phyloP scores from a whole-genome alignment of 2,888 invertebrate genomes.

The Formica aserva region DNA sequence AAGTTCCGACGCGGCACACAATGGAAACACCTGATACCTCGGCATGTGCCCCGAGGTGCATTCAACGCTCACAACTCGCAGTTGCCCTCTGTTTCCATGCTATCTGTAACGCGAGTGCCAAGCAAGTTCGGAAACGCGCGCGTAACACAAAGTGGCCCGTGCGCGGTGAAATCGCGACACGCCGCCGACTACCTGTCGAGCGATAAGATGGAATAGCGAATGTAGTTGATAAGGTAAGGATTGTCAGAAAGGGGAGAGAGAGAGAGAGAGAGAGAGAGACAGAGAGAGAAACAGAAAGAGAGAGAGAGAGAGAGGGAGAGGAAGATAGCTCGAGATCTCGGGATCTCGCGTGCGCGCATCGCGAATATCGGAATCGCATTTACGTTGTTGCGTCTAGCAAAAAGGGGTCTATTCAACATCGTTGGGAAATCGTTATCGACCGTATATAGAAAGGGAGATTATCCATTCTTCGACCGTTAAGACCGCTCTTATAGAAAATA shows the following conservation, averaged over 20 bases:
- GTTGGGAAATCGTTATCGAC: constrained; percentile 15
- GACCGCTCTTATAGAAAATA: constrained; percentile 27
- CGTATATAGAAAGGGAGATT: neutral
- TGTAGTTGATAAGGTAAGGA: constrained; percentile 60
- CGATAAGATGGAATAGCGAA: constrained; percentile 54
- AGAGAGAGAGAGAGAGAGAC: no score
- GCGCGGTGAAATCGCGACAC: constrained; percentile 44
- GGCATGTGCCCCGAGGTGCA: constrained; percentile 59
- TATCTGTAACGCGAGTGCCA: constrained; percentile 71
- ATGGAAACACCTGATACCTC: constrained; percentile 69
- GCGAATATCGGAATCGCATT: constrained; percentile 42
- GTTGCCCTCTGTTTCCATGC: constrained; percentile 63
- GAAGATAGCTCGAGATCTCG: neutral
- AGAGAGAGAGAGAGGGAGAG: neutral
- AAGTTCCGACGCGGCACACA: constrained; percentile 57
- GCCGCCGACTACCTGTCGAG: constrained; percentile 33
- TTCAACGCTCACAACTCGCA: constrained; percentile 67
- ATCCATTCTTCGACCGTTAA: constrained; percentile 40
- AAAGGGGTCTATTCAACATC: neutral
- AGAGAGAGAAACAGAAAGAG: no score
- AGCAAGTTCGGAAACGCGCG: constrained; percentile 64
- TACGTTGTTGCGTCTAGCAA: constrained; percentile 17
- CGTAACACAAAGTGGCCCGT: constrained; percentile 60
- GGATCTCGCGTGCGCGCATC: constrained; percentile 6
- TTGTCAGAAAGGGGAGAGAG: neutral